These are phyloP conservation scores for Macropus fuliginosus DNA, from an alignment of 2,797 vertebrate genomes.

Conservation along the genomic window DNA sequence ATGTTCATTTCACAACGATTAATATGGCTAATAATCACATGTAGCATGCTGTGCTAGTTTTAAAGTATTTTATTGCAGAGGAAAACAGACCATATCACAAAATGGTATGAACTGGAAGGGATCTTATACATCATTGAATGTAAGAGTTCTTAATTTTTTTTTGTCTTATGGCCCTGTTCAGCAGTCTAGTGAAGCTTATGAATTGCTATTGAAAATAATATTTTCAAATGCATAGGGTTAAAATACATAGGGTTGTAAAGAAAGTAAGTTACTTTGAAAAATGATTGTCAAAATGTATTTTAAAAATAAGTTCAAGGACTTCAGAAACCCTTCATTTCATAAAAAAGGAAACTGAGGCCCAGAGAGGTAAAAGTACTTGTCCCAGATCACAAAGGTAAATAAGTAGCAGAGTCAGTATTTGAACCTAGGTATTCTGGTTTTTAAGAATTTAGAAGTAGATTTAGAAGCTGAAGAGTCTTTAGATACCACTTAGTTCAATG, in stretches of 20 bases:
- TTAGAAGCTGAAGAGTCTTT: not conserved
- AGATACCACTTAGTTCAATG: not conserved
- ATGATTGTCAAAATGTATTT: not conserved
- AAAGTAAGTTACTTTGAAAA: not conserved
- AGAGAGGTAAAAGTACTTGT: not conserved
- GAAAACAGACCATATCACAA: not conserved
- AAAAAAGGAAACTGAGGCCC: not conserved
- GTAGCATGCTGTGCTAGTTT: not conserved
- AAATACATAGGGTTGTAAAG: not conserved
- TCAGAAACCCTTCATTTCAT: not conserved
- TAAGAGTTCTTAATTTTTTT: not conserved
- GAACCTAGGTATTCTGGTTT: not conserved
- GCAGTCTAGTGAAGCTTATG: not conserved
- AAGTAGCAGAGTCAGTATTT: not conserved
- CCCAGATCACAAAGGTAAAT: not conserved
- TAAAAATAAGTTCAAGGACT: not conserved
- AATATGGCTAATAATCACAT: slow-evolving; percentile 13
- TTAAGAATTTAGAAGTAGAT: not conserved
- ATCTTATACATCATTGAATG: not conserved
- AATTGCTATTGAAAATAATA: not conserved
- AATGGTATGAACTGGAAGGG: not conserved
- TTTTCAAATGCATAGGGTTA: not conserved
- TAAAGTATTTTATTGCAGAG: not conserved
- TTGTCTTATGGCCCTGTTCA: not conserved
- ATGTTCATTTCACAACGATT: slow-evolving; percentile 51